phyloP scores from a whole-genome alignment of 2,797 vertebrate species.

The Etheostoma perlongum region DNA sequence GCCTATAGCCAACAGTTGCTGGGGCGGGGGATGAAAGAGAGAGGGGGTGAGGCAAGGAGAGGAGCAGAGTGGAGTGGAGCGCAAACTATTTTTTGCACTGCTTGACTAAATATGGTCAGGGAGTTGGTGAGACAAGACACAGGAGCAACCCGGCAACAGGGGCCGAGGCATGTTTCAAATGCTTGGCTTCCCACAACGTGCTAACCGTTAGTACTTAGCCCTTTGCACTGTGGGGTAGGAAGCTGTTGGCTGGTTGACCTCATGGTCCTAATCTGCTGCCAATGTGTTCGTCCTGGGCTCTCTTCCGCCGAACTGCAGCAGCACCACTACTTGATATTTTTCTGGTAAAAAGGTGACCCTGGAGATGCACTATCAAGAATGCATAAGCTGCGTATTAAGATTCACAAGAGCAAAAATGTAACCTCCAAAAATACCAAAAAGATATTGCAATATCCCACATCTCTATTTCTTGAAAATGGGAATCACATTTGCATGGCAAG shows the following conservation, averaged over 20 bases:
- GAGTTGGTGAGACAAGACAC: constrained; percentile 92
- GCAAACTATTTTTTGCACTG: constrained; percentile 97
- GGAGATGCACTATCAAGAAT: constrained; percentile 49
- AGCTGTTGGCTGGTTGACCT: constrained; percentile 52
- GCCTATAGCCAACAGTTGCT: constrained; percentile 89
- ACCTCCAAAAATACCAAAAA: constrained; percentile 21
- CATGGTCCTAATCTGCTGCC: constrained; percentile 61
- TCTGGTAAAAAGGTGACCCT: constrained; percentile 81
- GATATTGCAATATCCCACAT: constrained; percentile 33
- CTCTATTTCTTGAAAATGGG: constrained; percentile 30
- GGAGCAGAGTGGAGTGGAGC: constrained; percentile 63
- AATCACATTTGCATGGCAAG: constrained; percentile 52
- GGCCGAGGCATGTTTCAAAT: constrained; percentile 92
- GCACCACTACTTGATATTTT: constrained; percentile 82
- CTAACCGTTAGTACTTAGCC: constrained; percentile 65
- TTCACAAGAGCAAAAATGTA: background rate
- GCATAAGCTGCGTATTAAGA: constrained; percentile 15
- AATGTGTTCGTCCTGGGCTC: constrained; percentile 47
- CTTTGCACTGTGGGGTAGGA: constrained; percentile 36
- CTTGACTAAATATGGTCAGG: constrained; percentile 99
- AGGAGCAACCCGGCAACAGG: constrained; percentile 91
- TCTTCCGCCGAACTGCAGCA: constrained; percentile 70
- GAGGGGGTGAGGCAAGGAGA: constrained; percentile 44
- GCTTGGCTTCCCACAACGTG: constrained; percentile 86
- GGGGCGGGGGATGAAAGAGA: constrained; percentile 62